Conservation (phyloP, 1,140 invertebrate genomes). For the Aphelinus atriplicis region DNA sequence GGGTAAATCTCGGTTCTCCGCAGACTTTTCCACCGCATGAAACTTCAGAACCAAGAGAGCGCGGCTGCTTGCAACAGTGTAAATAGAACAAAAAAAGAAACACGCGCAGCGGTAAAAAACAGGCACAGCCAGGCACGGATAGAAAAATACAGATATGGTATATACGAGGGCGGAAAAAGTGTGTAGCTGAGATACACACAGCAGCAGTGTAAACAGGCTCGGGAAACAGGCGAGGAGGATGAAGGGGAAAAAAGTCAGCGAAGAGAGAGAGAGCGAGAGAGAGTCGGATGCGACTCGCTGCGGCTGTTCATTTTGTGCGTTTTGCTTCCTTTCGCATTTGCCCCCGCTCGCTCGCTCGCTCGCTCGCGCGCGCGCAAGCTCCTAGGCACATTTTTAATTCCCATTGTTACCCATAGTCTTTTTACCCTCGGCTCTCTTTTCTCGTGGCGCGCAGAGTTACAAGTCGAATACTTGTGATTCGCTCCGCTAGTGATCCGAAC, state of each 20-base stretch:
- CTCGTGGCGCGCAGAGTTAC: background rate
- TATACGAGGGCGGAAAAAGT: no score
- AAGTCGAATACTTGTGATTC: background rate
- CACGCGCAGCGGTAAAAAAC: background rate
- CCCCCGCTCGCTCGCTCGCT: no score
- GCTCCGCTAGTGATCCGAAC: no score
- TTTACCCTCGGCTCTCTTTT: background rate
- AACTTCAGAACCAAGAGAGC: constrained; percentile 1
- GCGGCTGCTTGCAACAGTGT: constrained; percentile 1
- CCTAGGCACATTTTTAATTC: constrained; percentile 49
- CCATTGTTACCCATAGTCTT: constrained; percentile 41
- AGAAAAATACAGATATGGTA: no score
- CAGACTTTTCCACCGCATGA: background rate
- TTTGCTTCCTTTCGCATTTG: constrained; percentile 46
- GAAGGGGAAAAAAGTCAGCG: background rate
- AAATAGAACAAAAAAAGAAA: constrained; percentile 7
- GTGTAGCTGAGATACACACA: background rate
- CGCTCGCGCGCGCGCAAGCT: constrained; percentile 28
- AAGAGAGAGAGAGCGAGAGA: constrained; percentile 43
- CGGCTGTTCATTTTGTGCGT: constrained; percentile 47
- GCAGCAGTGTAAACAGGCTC: background rate
- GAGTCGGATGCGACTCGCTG: constrained; percentile 30
- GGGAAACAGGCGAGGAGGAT: no score
- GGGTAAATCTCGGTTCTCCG: background rate
- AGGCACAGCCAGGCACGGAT: no score